Evolutionary conservation across 2,797 vertebrate species (phyloP).

Genomic region (Nasua narica): DNA sequence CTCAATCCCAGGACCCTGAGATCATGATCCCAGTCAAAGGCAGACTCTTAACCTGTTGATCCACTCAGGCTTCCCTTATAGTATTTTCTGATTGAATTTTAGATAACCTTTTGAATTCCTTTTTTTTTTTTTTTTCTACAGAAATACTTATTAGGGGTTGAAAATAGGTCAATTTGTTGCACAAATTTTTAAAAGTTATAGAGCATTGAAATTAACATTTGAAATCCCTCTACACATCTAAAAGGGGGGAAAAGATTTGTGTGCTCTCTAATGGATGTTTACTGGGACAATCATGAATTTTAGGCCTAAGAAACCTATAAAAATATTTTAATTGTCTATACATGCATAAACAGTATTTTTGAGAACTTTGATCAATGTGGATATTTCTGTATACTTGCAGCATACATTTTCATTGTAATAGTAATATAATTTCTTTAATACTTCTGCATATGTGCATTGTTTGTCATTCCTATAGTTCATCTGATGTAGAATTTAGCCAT

Average conservation of each 20-base stretch:
- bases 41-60: not conserved
- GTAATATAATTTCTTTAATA: not conserved
- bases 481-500: not conserved
- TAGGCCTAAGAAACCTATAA: not conserved
- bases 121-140: not conserved
- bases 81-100: not conserved
- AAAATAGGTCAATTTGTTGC: not conserved
- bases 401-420: not conserved
- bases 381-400: not conserved
- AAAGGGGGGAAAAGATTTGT: not conserved
- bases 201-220: not conserved
- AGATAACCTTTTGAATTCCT: not conserved
- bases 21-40: not conserved
- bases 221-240: not conserved
- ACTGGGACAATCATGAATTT: not conserved
- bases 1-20: not conserved
- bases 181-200: not conserved
- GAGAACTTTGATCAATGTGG: not conserved
- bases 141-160: not conserved
- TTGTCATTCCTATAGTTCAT: not conserved
- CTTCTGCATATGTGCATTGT: not conserved
- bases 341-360: not conserved
- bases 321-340: not conserved
- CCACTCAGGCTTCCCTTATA: not conserved
- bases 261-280: not conserved